Evolutionary conservation across 2,888 invertebrate genomes (phyloP).

Genomic region (Proisotoma minuta): DNA sequence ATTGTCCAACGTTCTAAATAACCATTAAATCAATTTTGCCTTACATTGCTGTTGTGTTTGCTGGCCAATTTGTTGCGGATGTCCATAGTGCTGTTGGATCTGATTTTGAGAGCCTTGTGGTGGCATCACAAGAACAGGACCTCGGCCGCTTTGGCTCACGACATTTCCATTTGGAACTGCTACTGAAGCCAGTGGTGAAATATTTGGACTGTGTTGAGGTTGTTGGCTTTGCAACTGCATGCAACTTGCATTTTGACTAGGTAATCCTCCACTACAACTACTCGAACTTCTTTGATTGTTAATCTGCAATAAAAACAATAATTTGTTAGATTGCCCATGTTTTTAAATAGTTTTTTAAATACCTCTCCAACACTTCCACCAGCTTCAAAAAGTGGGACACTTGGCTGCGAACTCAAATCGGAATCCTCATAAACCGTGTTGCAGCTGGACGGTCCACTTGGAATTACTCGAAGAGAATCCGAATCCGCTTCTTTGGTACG

Average conservation of each 20-base stretch:
- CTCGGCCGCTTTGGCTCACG: background rate
- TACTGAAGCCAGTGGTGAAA: background rate
- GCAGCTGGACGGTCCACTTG: background rate
- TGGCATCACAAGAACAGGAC: conserved; percentile 26
- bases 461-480: background rate
- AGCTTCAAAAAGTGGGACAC: conserved; percentile 18
- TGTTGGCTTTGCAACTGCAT: conserved; percentile 16
- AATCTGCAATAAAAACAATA: too few species aligned
- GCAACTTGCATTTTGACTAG: background rate
- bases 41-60: conserved; percentile 10
- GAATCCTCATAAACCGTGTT: background rate
- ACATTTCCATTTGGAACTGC: conserved; percentile 9
- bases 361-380: background rate
- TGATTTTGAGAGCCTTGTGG: conserved; percentile 21
- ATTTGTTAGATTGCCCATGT: conserved; percentile 8
- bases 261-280: conserved; percentile 39
- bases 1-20: background rate
- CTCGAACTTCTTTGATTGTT: conserved; percentile 41
- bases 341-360: conserved; percentile 28
- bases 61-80: conserved; percentile 9
- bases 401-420: background rate
- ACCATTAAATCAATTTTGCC: background rate
- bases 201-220: conserved; percentile 25
- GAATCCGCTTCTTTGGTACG: background rate
- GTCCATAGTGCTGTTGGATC: conserved; percentile 17